These are phyloP conservation scores for Meliscaeva auricollis DNA, from an alignment of 2,888 invertebrate genomes.

Conservation along the genomic window DNA sequence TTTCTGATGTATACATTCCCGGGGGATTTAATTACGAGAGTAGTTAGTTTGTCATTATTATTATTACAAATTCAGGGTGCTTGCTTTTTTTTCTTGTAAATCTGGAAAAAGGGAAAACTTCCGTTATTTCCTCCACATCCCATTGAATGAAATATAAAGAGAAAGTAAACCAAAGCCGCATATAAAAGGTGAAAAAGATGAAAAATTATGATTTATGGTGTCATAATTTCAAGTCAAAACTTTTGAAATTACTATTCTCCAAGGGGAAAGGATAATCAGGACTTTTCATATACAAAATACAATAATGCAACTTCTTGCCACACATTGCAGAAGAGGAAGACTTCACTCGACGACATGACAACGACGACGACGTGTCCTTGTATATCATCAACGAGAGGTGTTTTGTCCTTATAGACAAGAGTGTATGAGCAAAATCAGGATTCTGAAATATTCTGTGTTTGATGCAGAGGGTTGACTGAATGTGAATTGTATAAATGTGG, in stretches of 20 bases:
- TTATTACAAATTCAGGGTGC: slow-evolving; percentile 54
- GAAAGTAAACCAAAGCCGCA: neutral
- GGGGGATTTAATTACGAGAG: slow-evolving; percentile 74
- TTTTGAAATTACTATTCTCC: slow-evolving; percentile 67
- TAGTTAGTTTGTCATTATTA: slow-evolving; percentile 70
- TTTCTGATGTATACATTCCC: slow-evolving; percentile 27
- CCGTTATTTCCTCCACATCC: neutral
- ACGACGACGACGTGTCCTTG: neutral
- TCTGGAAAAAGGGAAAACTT: neutral
- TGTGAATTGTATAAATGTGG: slow-evolving; percentile 33
- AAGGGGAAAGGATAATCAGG: slow-evolving; percentile 27
- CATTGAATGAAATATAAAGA: slow-evolving; percentile 27
- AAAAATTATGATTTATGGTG: slow-evolving; percentile 65
- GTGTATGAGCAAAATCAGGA: neutral
- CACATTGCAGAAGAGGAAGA: neutral
- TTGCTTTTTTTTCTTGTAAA: slow-evolving; percentile 1
- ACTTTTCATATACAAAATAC: slow-evolving; percentile 2
- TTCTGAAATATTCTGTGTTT: slow-evolving; percentile 24
- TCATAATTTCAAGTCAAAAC: slow-evolving; percentile 62
- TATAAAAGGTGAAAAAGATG: slow-evolving; percentile 16
- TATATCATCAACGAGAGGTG: slow-evolving; percentile 9
- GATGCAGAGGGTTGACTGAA: slow-evolving; percentile 63
- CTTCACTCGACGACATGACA: slow-evolving; percentile 35
- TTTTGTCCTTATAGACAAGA: neutral
- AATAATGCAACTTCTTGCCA: slow-evolving; percentile 48